A percentile compares a stretch with the other conserved stretches of the same genome.
Conservation (phyloP, 1,140 invertebrate species). For the Drosophila tristis region DNA sequence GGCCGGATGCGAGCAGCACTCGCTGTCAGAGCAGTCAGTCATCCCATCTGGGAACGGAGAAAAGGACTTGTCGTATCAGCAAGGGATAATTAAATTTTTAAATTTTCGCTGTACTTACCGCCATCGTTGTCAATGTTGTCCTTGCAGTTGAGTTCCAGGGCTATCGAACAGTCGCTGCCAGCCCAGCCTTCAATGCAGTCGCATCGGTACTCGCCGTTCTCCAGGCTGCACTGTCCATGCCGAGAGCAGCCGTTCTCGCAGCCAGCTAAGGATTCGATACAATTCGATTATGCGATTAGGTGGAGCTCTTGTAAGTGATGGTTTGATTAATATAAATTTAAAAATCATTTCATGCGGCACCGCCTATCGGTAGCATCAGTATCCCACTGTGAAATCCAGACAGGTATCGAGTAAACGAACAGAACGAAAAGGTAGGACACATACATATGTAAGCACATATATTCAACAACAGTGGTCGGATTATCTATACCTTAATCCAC, state of each 20-base stretch:
- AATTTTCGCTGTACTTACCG: conserved; percentile 87
- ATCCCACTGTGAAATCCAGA: no score
- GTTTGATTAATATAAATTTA: no score
- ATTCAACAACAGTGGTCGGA: no score
- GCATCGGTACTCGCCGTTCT: conserved; percentile 95
- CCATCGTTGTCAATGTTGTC: conserved; percentile 98
- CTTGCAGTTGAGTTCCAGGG: conserved; percentile 95
- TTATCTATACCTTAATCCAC: no score
- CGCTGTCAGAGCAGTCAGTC: conserved; percentile 98
- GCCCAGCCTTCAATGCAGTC: conserved; percentile 96
- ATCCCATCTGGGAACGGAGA: conserved; percentile 92
- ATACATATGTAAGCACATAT: no score
- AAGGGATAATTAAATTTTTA: not conserved
- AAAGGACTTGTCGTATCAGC: no score
- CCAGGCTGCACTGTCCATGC: conserved; percentile 94
- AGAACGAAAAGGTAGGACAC: no score
- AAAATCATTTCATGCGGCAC: no score
- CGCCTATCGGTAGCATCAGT: no score
- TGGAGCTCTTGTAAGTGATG: no score
- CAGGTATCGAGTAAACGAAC: no score
- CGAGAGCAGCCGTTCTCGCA: conserved; percentile 96
- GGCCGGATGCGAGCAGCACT: conserved; percentile 93
- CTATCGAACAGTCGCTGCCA: conserved; percentile 94
- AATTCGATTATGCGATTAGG: no score
- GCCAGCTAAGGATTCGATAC: conserved; percentile 89